Percentiles rank a stretch among this genome's conserved stretches.
These are phyloP conservation scores for Sarcophaga subvicina DNA, from an alignment of 2,888 invertebrate species.

Conservation along the genomic window DNA sequence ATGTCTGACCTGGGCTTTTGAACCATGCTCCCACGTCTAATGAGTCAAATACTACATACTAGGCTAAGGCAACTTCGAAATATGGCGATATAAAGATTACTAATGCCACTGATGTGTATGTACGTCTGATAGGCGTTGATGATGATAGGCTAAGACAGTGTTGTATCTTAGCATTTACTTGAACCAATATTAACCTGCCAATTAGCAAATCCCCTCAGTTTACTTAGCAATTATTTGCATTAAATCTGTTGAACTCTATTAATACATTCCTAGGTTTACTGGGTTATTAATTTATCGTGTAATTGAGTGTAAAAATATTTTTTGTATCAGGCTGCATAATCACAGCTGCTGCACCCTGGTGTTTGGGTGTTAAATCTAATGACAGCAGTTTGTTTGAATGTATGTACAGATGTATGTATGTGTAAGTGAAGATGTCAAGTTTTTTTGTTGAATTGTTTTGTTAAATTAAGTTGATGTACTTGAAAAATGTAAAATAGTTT, in stretches of 20 bases:
- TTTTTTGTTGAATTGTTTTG: constrained; percentile 60
- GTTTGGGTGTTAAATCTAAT: constrained; percentile 10
- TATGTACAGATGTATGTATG: not conserved
- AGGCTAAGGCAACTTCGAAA: too few relatives aligned
- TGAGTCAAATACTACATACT: too few relatives aligned
- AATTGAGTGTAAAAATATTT: not conserved
- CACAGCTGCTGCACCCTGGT: constrained; percentile 8
- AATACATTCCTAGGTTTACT: not conserved
- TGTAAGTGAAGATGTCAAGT: constrained; percentile 42
- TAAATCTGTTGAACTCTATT: not conserved
- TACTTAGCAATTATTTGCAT: not conserved
- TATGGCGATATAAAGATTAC: too few relatives aligned
- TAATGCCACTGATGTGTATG: too few relatives aligned
- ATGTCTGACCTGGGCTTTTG: too few relatives aligned
- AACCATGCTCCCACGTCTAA: too few relatives aligned
- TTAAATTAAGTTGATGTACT: constrained; percentile 68
- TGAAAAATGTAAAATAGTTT: constrained; percentile 67
- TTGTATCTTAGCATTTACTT: too few relatives aligned
- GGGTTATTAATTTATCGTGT: not conserved
- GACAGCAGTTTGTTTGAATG: not conserved
- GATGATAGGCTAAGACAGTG: too few relatives aligned
- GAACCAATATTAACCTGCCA: too few relatives aligned
- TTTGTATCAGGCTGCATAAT: constrained; percentile 6
- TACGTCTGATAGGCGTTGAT: too few relatives aligned
- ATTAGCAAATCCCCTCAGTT: too few relatives aligned